Base-by-base conservation (phyloP, 2,888 invertebrate genomes). In the Chydorus sphaericus region DNA sequence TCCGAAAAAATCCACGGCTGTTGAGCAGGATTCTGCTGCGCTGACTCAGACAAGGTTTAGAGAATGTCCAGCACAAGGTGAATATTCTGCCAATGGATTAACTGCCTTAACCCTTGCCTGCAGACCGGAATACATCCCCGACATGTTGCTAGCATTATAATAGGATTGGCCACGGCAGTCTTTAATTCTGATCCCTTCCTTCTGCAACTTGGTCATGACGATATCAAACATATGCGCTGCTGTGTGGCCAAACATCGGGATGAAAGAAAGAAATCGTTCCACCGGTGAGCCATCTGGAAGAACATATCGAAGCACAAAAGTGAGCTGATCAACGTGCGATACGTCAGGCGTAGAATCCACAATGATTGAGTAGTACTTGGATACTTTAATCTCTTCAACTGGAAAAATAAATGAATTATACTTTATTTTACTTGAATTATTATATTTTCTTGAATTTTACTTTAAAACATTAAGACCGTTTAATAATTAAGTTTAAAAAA, bases 71-170 rank as follows among this genome's bases (percentile, higher is more conserved):
- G 55, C 58, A 57, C 60, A 62, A 10, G 61, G 62, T 14, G 61
- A 56, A 53, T 57, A 62, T 20, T 52, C 56, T 23, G 62, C 63
- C 30, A 60, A 60, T 28, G 50, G 29, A 58, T 60, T 61, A 31
- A 44, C 18, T 28, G 61, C 58, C 28, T 53, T 29, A 55, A 62
- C 57, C 37, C 50, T 53, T 20, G 39, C 31, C 55, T 63, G 61
- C 26, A 51, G 28, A 11, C 51, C 61, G 18, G 37, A 52, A 37
- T 61, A 62, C 8, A 16, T 48, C 1, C 61, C 62, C 1, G 58
- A 58, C 61, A 63, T 62, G 49, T 61, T 61, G 4, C 57, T 54
- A 16, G 60, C 62, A 44, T 60, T 61, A 38, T 62, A 61, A 16
- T 62, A 62, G 7, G 59, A 61, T 31, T 63, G 62, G 16, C 62